Percentiles rank a stretch among this genome's conserved stretches.
Evolutionary conservation across 2,113 vertebrate species (phyloP).

Genomic region (Engystomops pustulosus): DNA sequence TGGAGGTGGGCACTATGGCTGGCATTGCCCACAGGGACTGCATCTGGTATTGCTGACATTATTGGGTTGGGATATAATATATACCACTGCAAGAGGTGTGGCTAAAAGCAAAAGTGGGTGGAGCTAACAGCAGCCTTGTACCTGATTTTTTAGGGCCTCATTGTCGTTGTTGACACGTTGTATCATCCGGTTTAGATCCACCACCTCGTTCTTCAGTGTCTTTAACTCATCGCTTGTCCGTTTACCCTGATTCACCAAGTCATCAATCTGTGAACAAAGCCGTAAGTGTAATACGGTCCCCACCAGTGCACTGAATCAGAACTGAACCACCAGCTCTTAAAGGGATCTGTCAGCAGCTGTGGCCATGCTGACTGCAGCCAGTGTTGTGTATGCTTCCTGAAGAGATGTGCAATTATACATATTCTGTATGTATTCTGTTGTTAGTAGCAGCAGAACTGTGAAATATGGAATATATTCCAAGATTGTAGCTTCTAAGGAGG

Average conservation of each 20-base stretch:
- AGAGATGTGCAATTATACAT: too few relatives aligned
- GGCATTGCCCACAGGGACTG: not conserved
- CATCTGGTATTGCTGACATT: not conserved
- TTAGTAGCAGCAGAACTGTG: too few relatives aligned
- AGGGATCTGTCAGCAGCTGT: too few relatives aligned
- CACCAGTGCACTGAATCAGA: not conserved
- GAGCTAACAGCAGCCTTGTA: constrained; percentile 49
- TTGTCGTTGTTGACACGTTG: constrained; percentile 71
- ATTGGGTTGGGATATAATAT: not conserved
- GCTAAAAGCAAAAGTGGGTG: not conserved
- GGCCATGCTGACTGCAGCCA: too few relatives aligned
- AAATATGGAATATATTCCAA: too few relatives aligned
- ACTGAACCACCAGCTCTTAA: too few relatives aligned
- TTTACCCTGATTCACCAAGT: constrained; percentile 66
- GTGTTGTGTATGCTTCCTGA: too few relatives aligned
- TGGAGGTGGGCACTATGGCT: not conserved
- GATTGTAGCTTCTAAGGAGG: too few relatives aligned
- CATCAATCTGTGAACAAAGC: constrained; percentile 68
- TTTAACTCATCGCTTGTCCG: constrained; percentile 72
- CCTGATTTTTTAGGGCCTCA: constrained; percentile 73
- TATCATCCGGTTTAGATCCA: constrained; percentile 68
- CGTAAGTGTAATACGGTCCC: not conserved
- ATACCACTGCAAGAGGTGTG: not conserved
- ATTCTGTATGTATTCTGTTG: too few relatives aligned
- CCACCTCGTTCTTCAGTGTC: constrained; percentile 69